Conservation (phyloP, 1,140 invertebrate species). For the Zaprionus davidi region DNA sequence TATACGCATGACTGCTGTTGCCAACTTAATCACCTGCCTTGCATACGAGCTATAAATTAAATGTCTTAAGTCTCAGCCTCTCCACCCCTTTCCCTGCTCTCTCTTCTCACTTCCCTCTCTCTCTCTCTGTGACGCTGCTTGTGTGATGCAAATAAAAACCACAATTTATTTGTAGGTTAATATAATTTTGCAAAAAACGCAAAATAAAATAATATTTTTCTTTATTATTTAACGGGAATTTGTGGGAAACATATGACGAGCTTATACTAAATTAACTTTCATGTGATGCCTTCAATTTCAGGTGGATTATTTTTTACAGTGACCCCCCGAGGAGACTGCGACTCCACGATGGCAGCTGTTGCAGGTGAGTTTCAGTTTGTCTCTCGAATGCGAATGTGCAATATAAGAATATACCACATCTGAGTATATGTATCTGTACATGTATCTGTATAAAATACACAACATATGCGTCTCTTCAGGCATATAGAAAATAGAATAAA, state of each 20-base stretch:
- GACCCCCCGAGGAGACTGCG: conserved; percentile 41
- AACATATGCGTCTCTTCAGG: neutral
- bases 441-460: conserved; percentile 7
- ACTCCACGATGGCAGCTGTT: conserved; percentile 49
- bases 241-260: neutral
- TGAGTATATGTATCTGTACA: neutral
- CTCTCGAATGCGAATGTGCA: conserved; percentile 11
- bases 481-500: conserved; percentile 56
- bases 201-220: conserved; percentile 5
- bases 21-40: neutral
- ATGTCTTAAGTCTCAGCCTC: neutral
- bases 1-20: neutral
- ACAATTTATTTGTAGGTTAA: conserved; percentile 7
- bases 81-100: too few relatives aligned
- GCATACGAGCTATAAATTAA: neutral
- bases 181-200: neutral
- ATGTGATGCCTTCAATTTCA: conserved; percentile 44
- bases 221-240: conserved; percentile 9
- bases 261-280: conserved; percentile 30
- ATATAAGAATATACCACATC: conserved; percentile 1
- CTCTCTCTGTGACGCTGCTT: neutral
- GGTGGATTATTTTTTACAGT: conserved; percentile 45
- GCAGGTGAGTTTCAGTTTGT: conserved; percentile 64
- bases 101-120: neutral
- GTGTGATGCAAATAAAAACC: neutral